A percentile compares a stretch with the other conserved stretches of the same genome.
These are phyloP conservation scores for Actenoides lindsayi DNA, from an alignment of 2,113 vertebrate genomes.

Conservation along the genomic window DNA sequence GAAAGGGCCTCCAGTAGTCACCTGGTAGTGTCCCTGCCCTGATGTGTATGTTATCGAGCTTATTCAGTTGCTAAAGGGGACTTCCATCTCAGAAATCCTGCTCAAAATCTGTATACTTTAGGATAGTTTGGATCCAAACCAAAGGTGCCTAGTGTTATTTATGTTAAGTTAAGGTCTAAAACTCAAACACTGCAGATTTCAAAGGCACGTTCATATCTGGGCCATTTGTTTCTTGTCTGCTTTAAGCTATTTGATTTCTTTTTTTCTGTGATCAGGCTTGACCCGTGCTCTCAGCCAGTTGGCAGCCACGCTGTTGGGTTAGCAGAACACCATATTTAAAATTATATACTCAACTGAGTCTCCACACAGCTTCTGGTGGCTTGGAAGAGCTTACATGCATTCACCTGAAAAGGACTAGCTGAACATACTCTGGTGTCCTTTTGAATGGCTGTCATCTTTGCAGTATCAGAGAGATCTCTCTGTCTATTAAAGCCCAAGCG, in stretches of 20 bases:
- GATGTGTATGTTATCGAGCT: neutral
- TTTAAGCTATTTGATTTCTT: neutral
- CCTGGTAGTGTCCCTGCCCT: neutral
- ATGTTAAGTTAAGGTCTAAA: neutral
- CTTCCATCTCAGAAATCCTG: neutral
- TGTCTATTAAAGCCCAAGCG: neutral
- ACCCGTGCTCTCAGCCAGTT: neutral
- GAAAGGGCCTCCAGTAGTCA: neutral
- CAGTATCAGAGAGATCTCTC: neutral
- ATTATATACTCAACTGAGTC: neutral
- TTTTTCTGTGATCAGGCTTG: neutral
- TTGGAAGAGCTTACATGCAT: neutral
- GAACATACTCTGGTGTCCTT: neutral
- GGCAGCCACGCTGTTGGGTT: neutral
- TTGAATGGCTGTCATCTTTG: neutral
- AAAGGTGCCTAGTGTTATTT: neutral
- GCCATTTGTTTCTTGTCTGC: neutral
- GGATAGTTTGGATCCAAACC: neutral
- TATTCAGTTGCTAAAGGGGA: neutral
- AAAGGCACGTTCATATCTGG: neutral
- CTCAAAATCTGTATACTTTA: neutral
- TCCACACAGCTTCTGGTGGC: neutral
- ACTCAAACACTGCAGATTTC: neutral
- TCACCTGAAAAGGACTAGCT: neutral
- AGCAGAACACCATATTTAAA: neutral